Evolutionary conservation across 2,888 invertebrate genomes (phyloP), one percentile per base, ranked within the genome.

Genomic region (Thumatha senex): DNA sequence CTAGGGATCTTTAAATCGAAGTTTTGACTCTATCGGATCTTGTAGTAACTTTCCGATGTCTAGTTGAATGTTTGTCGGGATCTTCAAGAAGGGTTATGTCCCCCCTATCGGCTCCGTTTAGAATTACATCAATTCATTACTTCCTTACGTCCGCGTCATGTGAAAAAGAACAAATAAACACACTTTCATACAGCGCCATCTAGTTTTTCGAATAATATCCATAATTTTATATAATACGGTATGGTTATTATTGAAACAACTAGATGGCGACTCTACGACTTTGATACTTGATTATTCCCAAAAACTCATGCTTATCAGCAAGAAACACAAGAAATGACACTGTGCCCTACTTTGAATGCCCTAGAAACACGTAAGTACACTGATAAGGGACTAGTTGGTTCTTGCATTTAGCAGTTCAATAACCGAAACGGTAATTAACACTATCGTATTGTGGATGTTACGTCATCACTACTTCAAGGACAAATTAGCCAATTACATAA

Each of bases 261-360:
- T 34, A 51, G 35, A 35, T 43, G 42, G 33, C 41, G 38, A n/a
- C 13, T 13, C 11, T 9, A 12, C 33, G 14, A 36, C 38, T 46
- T 24, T 15, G 31, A 36, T 5, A 24, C 18, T 24, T 24, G 18
- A 24, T 4, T 24, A 24, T 15, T 30, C 8, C 31, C 34, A 30
- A 34, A 40, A 42, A 39, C 13, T 3, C 31, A 24, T 14, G 12
- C 15, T 41, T 46, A 49, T 56, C 51, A 56, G 18, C 39, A 34
- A 33, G n/a, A n/a, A n/a, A n/a, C n/a, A n/a, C n/a, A n/a, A 24
- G 30, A 38, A 40, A 31, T 49, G 40, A 56, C 51, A 47, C 40
- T 15, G 15, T 53, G 38, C 18, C 52, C 52, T 38, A 53, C 41
- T 45, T 50, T 13, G 3, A 24, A 24, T 5, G 18, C 18, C 18